Evolutionary conservation across 2,888 invertebrate genomes (phyloP).

Genomic region (Drosophila suboccidentalis): DNA sequence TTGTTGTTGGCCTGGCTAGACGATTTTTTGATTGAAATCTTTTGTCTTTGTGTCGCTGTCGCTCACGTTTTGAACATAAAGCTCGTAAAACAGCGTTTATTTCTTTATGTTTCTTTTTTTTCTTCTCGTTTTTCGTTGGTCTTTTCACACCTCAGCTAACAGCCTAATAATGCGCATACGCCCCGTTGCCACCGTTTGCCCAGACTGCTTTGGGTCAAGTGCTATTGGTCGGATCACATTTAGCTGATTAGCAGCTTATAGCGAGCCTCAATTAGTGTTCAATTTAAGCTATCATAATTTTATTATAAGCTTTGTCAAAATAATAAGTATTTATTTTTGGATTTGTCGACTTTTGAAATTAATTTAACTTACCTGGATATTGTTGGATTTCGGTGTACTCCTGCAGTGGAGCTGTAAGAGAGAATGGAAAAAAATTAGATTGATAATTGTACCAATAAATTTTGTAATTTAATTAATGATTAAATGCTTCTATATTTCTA

Average conservation of each 20-base stretch:
- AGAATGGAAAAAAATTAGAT: constrained; percentile 38
- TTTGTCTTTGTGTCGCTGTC: constrained; percentile 39
- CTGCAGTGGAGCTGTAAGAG: constrained; percentile 89
- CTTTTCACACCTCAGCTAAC: constrained; percentile 71
- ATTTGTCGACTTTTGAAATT: not conserved
- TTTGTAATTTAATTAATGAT: too few relatives aligned
- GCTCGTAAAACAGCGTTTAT: constrained; percentile 63
- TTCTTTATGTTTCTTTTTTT: constrained; percentile 52
- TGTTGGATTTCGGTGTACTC: constrained; percentile 89
- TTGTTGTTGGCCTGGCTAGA: constrained; percentile 50
- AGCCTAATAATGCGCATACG: constrained; percentile 33
- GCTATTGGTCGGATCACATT: constrained; percentile 46
- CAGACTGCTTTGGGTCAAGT: constrained; percentile 50
- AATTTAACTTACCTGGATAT: constrained; percentile 87
- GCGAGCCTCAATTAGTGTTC: constrained; percentile 30
- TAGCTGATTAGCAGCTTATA: constrained; percentile 55
- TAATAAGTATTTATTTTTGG: not conserved
- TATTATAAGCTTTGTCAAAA: constrained; percentile 11
- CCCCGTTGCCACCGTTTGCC: constrained; percentile 30
- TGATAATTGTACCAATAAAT: constrained; percentile 4
- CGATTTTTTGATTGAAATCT: constrained; percentile 77
- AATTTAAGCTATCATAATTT: constrained; percentile 23
- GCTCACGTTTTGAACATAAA: constrained; percentile 69
- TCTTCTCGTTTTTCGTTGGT: constrained; percentile 21
- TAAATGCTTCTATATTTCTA: constrained; percentile 8